These are phyloP conservation scores for Porites rus DNA, from an alignment of 92 coral and sea anemone species.

Conservation along the genomic window DNA sequence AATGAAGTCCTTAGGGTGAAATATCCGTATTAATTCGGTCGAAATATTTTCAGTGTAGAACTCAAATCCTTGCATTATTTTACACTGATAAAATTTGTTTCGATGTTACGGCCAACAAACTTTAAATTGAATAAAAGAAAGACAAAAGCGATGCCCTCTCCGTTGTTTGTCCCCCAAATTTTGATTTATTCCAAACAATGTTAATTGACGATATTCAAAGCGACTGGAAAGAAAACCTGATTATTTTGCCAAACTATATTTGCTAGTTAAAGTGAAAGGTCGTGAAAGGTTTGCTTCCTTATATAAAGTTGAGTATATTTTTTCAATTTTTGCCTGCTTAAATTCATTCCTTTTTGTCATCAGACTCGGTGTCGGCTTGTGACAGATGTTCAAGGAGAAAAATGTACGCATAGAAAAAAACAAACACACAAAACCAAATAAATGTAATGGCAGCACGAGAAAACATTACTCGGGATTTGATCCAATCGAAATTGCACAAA, in stretches of 20 bases:
- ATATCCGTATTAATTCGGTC: too few relatives aligned
- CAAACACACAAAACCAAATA: constrained; percentile 33
- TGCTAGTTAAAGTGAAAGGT: too few relatives aligned
- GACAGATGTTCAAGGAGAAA: constrained; percentile 44
- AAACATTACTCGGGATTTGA: constrained; percentile 27
- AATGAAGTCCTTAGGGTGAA: too few relatives aligned
- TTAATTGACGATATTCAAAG: background rate
- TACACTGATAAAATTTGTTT: background rate
- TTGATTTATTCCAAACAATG: constrained; percentile 8
- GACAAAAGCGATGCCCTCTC: background rate
- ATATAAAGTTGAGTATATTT: background rate
- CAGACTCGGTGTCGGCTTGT: constrained; percentile 16
- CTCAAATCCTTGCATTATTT: background rate
- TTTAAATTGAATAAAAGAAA: background rate
- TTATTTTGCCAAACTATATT: too few relatives aligned
- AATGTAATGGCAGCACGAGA: constrained; percentile 15
- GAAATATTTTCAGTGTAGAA: background rate
- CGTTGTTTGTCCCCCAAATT: background rate
- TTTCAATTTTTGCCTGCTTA: background rate
- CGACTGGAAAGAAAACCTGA: background rate
- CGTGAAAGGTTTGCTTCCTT: too few relatives aligned
- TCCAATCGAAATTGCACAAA: constrained; percentile 36
- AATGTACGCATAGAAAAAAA: constrained; percentile 11
- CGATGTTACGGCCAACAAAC: background rate
- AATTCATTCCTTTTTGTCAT: constrained; percentile 2